Conservation (phyloP, 1,140 invertebrate species). For the Panagrolaimus sp. region DNA sequence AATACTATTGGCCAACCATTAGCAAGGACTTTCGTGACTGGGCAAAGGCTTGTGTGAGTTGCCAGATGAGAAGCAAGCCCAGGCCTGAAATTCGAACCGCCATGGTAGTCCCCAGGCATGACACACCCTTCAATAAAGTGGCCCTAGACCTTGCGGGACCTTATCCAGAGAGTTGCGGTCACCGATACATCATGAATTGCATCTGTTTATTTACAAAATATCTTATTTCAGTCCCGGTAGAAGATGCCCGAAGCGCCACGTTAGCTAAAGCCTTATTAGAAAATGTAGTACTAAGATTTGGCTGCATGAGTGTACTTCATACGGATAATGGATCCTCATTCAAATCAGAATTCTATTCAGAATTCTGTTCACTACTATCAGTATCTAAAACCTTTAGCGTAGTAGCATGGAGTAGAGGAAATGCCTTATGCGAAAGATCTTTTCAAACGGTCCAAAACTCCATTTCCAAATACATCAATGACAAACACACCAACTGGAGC, state of each 20-base stretch:
- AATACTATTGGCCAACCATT: conserved; percentile 33
- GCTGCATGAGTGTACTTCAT: conserved; percentile 17
- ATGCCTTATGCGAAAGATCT: conserved; percentile 15
- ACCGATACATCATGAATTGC: conserved; percentile 27
- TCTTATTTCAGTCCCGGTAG: conserved; percentile 23
- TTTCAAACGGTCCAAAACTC: conserved; percentile 28
- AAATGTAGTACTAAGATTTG: conserved; percentile 25
- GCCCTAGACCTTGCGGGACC: conserved; percentile 23
- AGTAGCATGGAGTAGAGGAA: conserved; percentile 26
- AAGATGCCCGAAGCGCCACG: conserved; percentile 19
- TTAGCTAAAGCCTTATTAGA: conserved; percentile 26
- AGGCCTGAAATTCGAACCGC: not conserved
- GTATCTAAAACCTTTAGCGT: conserved; percentile 23
- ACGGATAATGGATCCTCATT: conserved; percentile 29
- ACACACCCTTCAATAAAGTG: conserved; percentile 24
- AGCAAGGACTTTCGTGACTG: conserved; percentile 11
- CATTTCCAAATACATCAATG: conserved; percentile 22
- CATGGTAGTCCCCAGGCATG: conserved; percentile 7
- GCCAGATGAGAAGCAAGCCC: conserved; percentile 23
- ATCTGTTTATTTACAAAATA: conserved; percentile 28
- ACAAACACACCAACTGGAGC: conserved; percentile 25
- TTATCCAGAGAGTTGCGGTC: conserved; percentile 14
- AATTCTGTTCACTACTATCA: conserved; percentile 19
- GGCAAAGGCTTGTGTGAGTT: conserved; percentile 15
- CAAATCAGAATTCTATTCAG: conserved; percentile 23